A percentile compares a stretch with the other conserved stretches of the same genome.
Conservation (phyloP, 2,113 vertebrate species). For the Brachyhypopomus gauderio region DNA sequence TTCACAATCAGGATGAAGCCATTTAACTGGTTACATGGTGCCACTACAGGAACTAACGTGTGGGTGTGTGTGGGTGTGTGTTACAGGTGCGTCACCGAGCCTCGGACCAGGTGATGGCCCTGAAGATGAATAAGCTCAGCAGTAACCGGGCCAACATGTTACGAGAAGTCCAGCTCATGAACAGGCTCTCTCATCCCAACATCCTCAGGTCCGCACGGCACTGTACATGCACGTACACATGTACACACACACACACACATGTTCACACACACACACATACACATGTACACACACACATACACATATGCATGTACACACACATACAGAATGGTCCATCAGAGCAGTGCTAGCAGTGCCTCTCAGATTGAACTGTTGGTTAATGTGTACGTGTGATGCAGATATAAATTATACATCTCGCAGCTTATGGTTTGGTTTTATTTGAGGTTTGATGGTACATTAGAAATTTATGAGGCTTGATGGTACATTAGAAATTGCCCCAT, state of each 20-base stretch:
- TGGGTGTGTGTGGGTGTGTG: slow-evolving; percentile 38
- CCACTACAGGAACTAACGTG: background rate
- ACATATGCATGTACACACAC: background rate
- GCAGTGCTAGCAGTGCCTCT: background rate
- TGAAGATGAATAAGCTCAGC: slow-evolving; percentile 97
- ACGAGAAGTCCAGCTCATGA: slow-evolving; percentile 97
- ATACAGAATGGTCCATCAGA: background rate
- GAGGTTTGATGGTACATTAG: too few species aligned
- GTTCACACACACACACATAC: background rate
- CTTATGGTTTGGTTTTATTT: too few species aligned
- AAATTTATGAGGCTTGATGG: too few species aligned
- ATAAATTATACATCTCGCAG: too few species aligned
- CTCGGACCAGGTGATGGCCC: slow-evolving; percentile 95
- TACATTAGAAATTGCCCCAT: too few species aligned
- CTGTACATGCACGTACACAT: background rate
- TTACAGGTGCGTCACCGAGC: slow-evolving; percentile 89
- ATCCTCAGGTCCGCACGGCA: slow-evolving; percentile 85
- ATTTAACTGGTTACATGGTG: too few species aligned
- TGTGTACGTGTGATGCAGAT: background rate
- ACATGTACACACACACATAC: too few species aligned
- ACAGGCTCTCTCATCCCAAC: slow-evolving; percentile 93
- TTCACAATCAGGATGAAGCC: too few species aligned
- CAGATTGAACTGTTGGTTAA: background rate
- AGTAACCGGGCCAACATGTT: slow-evolving; percentile 98
- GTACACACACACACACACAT: background rate